Percentiles rank a stretch among this genome's conserved stretches.
These are phyloP conservation scores for Hofmannophila pseudospretella DNA, from an alignment of 2,888 invertebrate genomes.

Conservation along the genomic window DNA sequence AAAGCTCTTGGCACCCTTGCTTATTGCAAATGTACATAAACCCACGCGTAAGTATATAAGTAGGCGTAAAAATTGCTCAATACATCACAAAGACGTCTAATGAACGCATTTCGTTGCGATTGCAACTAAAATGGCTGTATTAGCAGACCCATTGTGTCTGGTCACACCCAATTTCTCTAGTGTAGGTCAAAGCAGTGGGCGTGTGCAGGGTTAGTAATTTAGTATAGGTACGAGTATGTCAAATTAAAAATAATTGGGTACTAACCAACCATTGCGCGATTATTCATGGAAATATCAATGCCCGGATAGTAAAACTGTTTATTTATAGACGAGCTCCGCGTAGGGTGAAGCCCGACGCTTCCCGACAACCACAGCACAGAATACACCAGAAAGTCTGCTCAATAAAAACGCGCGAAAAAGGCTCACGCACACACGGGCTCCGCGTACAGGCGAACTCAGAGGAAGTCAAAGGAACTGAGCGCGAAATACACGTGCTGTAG, in stretches of 20 bases:
- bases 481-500: too few species aligned
- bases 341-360: too few species aligned
- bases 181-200: conserved; percentile 9
- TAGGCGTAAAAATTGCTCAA: conserved; percentile 16
- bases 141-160: conserved; percentile 16
- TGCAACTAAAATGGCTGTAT: conserved; percentile 18
- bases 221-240: neutral
- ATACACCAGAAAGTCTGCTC: too few species aligned
- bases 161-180: conserved; percentile 17
- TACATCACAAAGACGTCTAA: conserved; percentile 15
- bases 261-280: neutral
- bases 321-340: too few species aligned
- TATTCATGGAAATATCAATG: too few species aligned
- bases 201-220: neutral
- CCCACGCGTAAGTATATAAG: conserved; percentile 7
- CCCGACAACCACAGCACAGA: too few species aligned
- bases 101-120: conserved; percentile 18
- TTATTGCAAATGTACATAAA: conserved; percentile 10
- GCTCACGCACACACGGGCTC: too few species aligned
- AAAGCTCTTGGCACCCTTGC: neutral
- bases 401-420: too few species aligned
- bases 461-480: too few species aligned
- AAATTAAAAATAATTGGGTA: neutral
- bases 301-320: too few species aligned
- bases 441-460: too few species aligned